A percentile compares a stretch with the other conserved stretches of the same genome.
These are phyloP conservation scores for Drosophila aff. DNA, from an alignment of 1,140 invertebrate genomes.

Conservation along the genomic window DNA sequence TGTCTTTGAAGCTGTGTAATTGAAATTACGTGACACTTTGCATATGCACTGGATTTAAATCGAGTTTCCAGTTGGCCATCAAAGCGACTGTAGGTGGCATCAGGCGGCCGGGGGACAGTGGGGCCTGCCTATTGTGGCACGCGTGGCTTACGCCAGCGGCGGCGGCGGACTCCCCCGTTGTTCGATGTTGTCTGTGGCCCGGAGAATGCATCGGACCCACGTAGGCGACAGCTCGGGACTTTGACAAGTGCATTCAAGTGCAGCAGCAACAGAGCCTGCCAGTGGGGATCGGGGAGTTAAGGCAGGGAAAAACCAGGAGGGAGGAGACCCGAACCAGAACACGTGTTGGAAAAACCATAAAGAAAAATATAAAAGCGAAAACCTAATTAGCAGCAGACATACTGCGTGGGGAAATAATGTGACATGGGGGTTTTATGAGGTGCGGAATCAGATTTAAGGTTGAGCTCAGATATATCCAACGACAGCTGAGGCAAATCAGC, in stretches of 20 bases:
- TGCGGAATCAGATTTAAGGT: slow-evolving; percentile 18
- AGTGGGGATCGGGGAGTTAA: slow-evolving; percentile 9
- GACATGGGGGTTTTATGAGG: slow-evolving; percentile 22
- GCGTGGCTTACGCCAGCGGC: slow-evolving; percentile 48
- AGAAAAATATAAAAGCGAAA: slow-evolving; percentile 39
- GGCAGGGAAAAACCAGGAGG: slow-evolving; percentile 10
- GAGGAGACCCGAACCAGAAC: slow-evolving; percentile 7
- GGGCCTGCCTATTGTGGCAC: slow-evolving; percentile 66
- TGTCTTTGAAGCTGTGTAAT: slow-evolving; percentile 72
- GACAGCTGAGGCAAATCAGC: slow-evolving; percentile 35
- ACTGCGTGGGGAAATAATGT: slow-evolving; percentile 18
- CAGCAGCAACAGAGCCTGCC: slow-evolving; percentile 11
- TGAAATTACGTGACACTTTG: slow-evolving; percentile 83
- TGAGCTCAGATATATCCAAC: neutral
- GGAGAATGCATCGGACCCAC: slow-evolving; percentile 17
- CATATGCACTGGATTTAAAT: slow-evolving; percentile 82
- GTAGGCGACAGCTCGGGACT: slow-evolving; percentile 47
- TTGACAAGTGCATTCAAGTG: slow-evolving; percentile 73
- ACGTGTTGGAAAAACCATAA: slow-evolving; percentile 46
- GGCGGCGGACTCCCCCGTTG: slow-evolving; percentile 3
- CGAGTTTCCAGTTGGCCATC: slow-evolving; percentile 75
- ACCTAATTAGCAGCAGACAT: slow-evolving; percentile 63
- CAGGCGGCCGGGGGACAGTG: slow-evolving; percentile 2
- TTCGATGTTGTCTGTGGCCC: slow-evolving; percentile 46
- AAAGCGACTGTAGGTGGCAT: slow-evolving; percentile 14